phyloP scores from a whole-genome alignment of 2,113 vertebrate genomes.

The Xiphophorus hellerii region DNA sequence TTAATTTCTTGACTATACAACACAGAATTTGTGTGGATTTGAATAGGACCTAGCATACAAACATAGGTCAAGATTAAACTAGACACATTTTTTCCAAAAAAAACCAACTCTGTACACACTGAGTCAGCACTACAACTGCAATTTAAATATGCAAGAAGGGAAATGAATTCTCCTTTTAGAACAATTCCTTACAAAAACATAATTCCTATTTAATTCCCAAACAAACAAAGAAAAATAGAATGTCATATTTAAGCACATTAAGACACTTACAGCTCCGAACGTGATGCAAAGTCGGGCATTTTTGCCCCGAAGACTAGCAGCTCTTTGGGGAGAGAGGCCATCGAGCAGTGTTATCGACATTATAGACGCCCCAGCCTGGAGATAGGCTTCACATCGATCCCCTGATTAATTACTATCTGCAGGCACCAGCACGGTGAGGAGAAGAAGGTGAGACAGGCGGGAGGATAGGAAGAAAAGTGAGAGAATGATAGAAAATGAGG shows the following conservation, averaged over 20 bases:
- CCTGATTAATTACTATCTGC: conserved; percentile 83
- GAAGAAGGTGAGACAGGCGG: conserved; percentile 10
- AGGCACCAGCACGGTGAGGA: conserved; percentile 63
- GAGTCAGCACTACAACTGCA: not conserved
- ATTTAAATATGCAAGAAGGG: too few species aligned
- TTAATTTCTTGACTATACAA: too few species aligned
- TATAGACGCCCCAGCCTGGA: conserved; percentile 76
- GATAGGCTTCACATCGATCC: conserved; percentile 78
- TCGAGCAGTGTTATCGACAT: conserved; percentile 79
- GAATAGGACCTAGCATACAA: too few species aligned
- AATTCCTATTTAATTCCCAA: not conserved
- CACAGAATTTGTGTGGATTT: too few species aligned
- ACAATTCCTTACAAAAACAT: not conserved
- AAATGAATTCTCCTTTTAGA: not conserved
- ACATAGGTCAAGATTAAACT: too few species aligned
- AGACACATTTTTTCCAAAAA: too few species aligned
- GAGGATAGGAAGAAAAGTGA: conserved; percentile 6
- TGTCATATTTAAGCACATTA: not conserved
- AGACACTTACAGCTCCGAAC: not conserved
- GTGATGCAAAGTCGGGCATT: conserved; percentile 70
- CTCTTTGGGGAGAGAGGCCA: conserved; percentile 69
- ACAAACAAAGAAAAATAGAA: not conserved
- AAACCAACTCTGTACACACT: too few species aligned
- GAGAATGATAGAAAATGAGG: conserved; percentile 35
- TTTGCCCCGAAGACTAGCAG: conserved; percentile 71